Base-by-base conservation (phyloP, 2,113 vertebrate species). In the Pseudopipra pipra region DNA sequence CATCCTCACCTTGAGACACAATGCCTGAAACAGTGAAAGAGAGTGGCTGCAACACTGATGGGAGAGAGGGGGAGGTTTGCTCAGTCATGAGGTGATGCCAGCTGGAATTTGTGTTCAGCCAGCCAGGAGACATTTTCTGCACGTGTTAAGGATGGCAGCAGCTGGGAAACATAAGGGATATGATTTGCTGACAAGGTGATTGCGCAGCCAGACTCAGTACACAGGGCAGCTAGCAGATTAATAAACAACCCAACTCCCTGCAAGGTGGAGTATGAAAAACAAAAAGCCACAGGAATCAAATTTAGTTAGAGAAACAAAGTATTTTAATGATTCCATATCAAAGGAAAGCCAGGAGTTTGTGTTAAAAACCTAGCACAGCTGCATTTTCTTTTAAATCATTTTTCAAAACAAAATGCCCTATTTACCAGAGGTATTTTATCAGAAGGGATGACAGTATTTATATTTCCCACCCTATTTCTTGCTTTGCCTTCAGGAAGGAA, bases 31-130 rank as follows among this genome's bases (percentile, higher is more conserved):
- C 18, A 39, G 24, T 67, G 59, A 41, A 87, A 43, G 5, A 0
- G 23, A 1, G 0, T 1, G 1, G 51, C 74, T n/a, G 39, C 24
- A 74, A 47, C 9, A 5, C 33, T 1, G 1, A 30, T 1, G 0
- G 47, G 35, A 70, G 41, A 37, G 18, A 58, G 4, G 25, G 41
- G 12, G 11, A 2, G 58, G 17, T 71, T 39, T 63, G 33, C 41
- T 79, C 62, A 39, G 49, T 58, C 62, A 11, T 1, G 66, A 86
- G 61, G 58, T 20, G 49, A 76, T 85, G 93, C 81, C 91, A 93
- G 89, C 89, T 87, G 54, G 91, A 89, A 79, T 76, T 58, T 56
- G 52, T 12, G 66, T 51, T 89, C 80, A 61, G 77, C 11, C 91
- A 75, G 65, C 52, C 87, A 75, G 74, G 46, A 95, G 49, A 55